Percentiles rank a stretch among this genome's conserved stretches.
These are phyloP conservation scores for Myotis findleyi DNA, from an alignment of 2,797 vertebrate genomes.

Conservation along the genomic window DNA sequence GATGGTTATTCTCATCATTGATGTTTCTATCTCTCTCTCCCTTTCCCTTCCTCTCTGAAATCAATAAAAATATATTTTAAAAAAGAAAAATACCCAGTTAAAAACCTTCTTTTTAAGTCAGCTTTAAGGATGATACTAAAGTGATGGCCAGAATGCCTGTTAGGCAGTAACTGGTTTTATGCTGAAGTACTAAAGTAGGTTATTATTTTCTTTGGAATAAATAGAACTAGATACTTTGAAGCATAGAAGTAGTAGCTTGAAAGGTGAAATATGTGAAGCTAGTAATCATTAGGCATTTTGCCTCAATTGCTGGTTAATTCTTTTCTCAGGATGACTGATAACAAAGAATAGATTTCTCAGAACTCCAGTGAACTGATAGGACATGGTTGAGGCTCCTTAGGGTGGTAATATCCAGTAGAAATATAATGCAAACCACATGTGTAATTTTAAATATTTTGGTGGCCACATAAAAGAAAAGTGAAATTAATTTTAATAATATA, in stretches of 20 bases:
- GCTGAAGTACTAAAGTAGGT: slow-evolving; percentile 3
- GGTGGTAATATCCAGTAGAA: not conserved
- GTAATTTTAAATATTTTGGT: not conserved
- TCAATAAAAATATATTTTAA: too few species aligned
- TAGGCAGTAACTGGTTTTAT: slow-evolving; percentile 6
- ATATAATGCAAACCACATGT: not conserved
- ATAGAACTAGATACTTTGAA: not conserved
- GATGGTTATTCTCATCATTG: not conserved
- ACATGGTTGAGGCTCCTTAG: not conserved
- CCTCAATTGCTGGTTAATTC: slow-evolving; percentile 40
- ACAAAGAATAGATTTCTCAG: slow-evolving; percentile 8
- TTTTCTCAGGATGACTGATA: not conserved
- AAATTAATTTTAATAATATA: slow-evolving; percentile 2
- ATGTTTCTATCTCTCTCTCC: not conserved
- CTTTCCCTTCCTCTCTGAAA: not conserved
- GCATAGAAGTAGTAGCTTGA: not conserved
- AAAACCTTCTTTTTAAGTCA: not conserved
- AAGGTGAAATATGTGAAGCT: not conserved
- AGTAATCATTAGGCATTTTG: not conserved
- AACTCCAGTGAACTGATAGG: not conserved
- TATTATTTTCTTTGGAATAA: slow-evolving; percentile 28
- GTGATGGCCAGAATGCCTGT: not conserved
- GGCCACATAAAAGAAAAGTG: not conserved
- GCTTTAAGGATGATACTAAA: slow-evolving; percentile 34
- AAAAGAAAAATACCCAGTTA: not conserved